These are phyloP conservation scores for Nesoenas mayeri DNA, from an alignment of 2,113 vertebrate species.

Conservation along the genomic window DNA sequence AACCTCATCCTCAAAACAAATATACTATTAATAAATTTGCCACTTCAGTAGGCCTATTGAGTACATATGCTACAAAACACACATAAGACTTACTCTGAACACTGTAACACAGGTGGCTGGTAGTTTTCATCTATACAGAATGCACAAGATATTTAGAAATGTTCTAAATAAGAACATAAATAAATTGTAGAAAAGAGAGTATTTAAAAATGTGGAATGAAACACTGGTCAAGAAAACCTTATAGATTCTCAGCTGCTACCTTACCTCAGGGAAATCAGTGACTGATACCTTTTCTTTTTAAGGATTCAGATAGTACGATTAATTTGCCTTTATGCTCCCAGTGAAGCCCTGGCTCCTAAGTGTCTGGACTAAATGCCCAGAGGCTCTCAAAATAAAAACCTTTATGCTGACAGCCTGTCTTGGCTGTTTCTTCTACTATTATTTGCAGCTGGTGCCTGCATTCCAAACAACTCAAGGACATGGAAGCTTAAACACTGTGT, in stretches of 20 bases:
- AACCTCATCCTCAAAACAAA: not conserved
- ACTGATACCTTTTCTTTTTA: not conserved
- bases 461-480: not conserved
- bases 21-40: not conserved
- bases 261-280: not conserved
- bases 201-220: not conserved
- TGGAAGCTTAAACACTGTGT: not conserved
- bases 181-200: not conserved
- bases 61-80: not conserved
- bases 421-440: not conserved
- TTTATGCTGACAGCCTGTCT: not conserved
- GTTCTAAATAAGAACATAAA: too few relatives aligned
- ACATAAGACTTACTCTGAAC: not conserved
- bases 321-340: not conserved
- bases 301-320: not conserved
- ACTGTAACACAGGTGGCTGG: not conserved
- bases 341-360: not conserved
- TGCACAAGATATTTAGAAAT: too few relatives aligned
- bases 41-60: not conserved
- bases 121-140: not conserved
- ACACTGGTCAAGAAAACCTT: not conserved
- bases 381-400: constrained; percentile 3
- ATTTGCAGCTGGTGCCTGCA: not conserved
- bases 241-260: not conserved
- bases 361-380: not conserved